Base-by-base conservation (phyloP, 2,888 invertebrate species). In the Bombyx huttoni region DNA sequence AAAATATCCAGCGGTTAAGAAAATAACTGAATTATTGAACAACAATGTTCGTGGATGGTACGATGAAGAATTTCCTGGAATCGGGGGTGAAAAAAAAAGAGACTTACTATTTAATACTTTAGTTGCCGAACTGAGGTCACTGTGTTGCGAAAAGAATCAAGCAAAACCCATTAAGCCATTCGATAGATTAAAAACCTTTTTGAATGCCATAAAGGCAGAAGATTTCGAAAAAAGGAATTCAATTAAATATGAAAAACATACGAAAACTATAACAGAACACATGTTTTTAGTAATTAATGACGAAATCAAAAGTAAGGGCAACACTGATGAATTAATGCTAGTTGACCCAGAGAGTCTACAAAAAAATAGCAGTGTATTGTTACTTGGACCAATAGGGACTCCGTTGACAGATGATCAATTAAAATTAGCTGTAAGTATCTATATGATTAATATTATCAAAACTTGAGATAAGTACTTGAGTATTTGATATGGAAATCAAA, bases 211-310 rank as follows among this genome's bases (percentile, higher is more conserved):
- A 51, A 56, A 60, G 54, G 57, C 60, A 3, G 54, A 56, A 52
- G 57, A 57, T 52, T 33, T 35, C 33, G 12, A 56, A 47, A 52
- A 56, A 33, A 63, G 61, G 50, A 45, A 56, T 52, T 51, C 56
- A 12, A 49, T 54, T 34, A 53, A 54, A 50, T 59, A 51, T 53
- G 50, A 40, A 40, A 40, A 40, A 10, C 12, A 6, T 3, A 8
- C 40, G 9, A 40, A 40, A 40, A 40, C 40, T 12, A 40, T 40
- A 6, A 6, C 40, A 12, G 83, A 87, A 67, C 76, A 78, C 50
- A 77, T 88, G 70, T 87, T 87, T 66, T 63, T 88, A 51, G 73
- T 88, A 34, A 63, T 87, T 47, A 87, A 87, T 58, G 87, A 88
- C 47, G 87, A 86, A 70, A 73, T 88, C 46, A 78, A 71, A 57